These are phyloP conservation scores for Grammomys surdaster DNA, from an alignment of 2,113 vertebrate genomes.

Conservation along the genomic window DNA sequence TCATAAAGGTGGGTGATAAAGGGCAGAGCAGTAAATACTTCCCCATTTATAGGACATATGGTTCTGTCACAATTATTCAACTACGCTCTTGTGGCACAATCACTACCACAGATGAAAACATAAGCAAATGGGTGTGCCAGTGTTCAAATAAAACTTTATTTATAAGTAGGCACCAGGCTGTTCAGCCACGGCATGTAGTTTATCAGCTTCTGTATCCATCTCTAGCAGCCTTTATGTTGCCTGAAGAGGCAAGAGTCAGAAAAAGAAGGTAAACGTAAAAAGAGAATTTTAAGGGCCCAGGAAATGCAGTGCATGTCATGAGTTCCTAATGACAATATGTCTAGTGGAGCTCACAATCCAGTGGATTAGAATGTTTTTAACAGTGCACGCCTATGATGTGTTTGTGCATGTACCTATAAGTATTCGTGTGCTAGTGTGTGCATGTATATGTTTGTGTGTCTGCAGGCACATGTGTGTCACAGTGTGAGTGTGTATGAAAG, in stretches of 20 bases:
- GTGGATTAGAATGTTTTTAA: neutral
- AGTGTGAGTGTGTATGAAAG: neutral
- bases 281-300: neutral
- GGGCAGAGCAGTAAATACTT: neutral
- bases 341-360: neutral
- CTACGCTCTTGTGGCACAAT: no score
- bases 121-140: neutral
- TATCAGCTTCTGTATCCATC: rapidly evolving
- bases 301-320: neutral
- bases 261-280: neutral
- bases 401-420: neutral
- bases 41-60: neutral
- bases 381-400: neutral
- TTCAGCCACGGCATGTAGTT: neutral
- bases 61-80: neutral
- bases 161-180: neutral
- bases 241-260: neutral
- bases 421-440: neutral
- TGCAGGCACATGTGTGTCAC: neutral
- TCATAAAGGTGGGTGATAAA: neutral
- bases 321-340: neutral
- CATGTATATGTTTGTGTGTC: neutral
- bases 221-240: neutral
- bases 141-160: neutral
- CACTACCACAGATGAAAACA: neutral